Evolutionary conservation across 1,140 invertebrate genomes (phyloP).

Genomic region (Mercenaria mercenaria): DNA sequence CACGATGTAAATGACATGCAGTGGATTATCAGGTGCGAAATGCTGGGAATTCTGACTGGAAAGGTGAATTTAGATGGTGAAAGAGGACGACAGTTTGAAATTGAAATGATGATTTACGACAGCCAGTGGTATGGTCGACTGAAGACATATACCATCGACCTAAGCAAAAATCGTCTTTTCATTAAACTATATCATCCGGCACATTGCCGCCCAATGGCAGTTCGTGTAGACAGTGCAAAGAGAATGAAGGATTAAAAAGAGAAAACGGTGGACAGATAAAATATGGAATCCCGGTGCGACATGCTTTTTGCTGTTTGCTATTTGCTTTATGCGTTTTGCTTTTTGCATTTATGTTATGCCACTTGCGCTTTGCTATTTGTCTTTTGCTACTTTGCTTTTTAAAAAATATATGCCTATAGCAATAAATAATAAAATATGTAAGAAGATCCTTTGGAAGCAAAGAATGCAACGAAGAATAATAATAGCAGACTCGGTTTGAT

Average conservation of each 20-base stretch:
- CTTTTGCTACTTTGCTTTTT: too few relatives aligned
- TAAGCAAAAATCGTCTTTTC: constrained; percentile 14
- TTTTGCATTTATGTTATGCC: too few relatives aligned
- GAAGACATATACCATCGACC: neutral
- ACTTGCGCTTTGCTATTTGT: too few relatives aligned
- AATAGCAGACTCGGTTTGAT: too few relatives aligned
- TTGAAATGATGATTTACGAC: neutral
- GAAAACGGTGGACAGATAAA: neutral
- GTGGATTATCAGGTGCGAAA: neutral
- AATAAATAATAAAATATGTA: too few relatives aligned
- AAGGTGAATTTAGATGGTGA: neutral
- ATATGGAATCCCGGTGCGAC: too few relatives aligned
- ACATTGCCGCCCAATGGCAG: neutral
- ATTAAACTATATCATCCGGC: constrained; percentile 14
- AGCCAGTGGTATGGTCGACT: neutral
- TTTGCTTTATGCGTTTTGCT: too few relatives aligned
- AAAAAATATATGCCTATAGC: too few relatives aligned
- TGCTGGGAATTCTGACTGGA: neutral
- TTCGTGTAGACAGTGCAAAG: neutral
- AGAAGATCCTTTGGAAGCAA: too few relatives aligned
- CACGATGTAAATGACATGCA: neutral
- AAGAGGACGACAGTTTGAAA: neutral
- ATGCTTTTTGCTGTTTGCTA: too few relatives aligned
- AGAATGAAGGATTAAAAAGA: neutral
- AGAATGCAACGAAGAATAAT: too few relatives aligned